Conservation (phyloP, 2,113 vertebrate genomes). For the Hyla sarda region DNA sequence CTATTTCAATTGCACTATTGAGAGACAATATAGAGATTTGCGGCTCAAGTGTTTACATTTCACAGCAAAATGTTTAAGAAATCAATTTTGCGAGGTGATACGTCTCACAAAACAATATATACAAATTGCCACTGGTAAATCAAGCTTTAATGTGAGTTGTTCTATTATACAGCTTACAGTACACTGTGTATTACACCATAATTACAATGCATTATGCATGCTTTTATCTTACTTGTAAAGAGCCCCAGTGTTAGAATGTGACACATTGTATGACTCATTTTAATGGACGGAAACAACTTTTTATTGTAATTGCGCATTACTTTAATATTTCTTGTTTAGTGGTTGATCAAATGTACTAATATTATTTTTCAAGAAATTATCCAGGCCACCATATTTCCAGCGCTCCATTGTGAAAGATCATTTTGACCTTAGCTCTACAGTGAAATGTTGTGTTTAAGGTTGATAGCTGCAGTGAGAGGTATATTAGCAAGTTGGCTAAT, state of each 20-base stretch:
- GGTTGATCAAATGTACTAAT: not conserved
- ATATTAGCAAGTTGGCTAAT: not conserved
- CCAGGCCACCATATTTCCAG: not conserved
- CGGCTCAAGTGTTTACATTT: not conserved
- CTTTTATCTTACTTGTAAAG: conserved; percentile 1
- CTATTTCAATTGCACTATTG: conserved; percentile 34
- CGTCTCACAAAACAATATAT: not conserved
- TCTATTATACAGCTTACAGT: not conserved
- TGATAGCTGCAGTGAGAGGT: conserved; percentile 1
- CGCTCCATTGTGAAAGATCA: not conserved
- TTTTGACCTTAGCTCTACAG: not conserved
- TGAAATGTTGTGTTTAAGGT: not conserved
- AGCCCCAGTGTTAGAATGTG: not conserved
- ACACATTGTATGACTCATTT: not conserved
- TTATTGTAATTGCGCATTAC: conserved; percentile 5
- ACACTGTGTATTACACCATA: not conserved
- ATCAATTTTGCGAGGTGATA: not conserved
- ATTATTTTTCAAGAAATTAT: conserved; percentile 22
- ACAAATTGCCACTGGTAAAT: not conserved
- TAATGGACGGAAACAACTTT: not conserved
- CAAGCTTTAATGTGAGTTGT: not conserved
- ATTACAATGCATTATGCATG: not conserved
- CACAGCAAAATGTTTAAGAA: conserved; percentile 12
- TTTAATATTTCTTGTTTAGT: not conserved
- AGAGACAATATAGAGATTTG: conserved; percentile 3